Evolutionary conservation across 2,888 invertebrate genomes (phyloP).

Genomic region (Tinea semifulvella): DNA sequence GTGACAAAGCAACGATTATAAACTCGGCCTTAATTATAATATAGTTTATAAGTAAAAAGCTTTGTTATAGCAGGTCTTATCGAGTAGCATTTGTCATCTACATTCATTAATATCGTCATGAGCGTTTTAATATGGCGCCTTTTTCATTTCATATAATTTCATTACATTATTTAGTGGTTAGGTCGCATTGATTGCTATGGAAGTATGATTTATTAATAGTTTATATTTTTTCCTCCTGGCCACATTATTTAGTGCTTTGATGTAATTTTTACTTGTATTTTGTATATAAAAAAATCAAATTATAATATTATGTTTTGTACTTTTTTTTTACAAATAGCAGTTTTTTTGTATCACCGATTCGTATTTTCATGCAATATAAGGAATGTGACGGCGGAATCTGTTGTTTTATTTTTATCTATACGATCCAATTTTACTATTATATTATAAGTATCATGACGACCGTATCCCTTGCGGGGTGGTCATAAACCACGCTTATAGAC

Average conservation of each 20-base stretch:
- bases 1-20: too few species aligned
- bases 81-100: slow-evolving; percentile 39
- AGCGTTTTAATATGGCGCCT: slow-evolving; percentile 20
- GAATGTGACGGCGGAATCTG: slow-evolving; percentile 58
- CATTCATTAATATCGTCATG: slow-evolving; percentile 41
- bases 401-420: slow-evolving; percentile 45
- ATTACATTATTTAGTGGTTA: slow-evolving; percentile 49
- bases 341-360: slow-evolving; percentile 14
- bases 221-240: neutral
- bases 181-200: slow-evolving; percentile 60
- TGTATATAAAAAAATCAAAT: slow-evolving; percentile 1
- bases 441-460: too few species aligned
- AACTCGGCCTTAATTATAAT: too few species aligned
- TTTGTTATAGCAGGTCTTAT: too few species aligned
- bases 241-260: neutral
- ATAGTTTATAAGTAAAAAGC: too few species aligned
- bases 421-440: too few species aligned
- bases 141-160: too few species aligned
- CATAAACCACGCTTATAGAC: too few species aligned
- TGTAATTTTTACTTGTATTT: neutral
- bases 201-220: slow-evolving; percentile 28
- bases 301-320: slow-evolving; percentile 18
- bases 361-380: slow-evolving; percentile 59
- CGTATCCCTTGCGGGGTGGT: too few species aligned
- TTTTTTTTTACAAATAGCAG: slow-evolving; percentile 22